phyloP scores from a whole-genome alignment of 2,113 vertebrate species.

The Tachysurus vachellii region DNA sequence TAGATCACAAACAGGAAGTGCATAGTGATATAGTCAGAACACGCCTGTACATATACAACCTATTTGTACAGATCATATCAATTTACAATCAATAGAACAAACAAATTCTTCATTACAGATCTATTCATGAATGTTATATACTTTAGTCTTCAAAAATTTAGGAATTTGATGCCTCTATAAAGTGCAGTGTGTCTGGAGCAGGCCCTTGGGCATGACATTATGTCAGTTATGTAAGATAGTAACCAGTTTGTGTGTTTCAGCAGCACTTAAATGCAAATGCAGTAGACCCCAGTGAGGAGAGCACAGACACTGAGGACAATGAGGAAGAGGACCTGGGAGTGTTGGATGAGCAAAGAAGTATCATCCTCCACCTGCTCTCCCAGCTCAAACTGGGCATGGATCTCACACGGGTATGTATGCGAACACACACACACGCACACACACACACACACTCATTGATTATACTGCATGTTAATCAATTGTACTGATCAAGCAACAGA shows the following conservation, averaged over 20 bases:
- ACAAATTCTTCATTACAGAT: background rate
- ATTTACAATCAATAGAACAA: background rate
- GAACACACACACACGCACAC: conserved; percentile 6
- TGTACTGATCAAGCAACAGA: background rate
- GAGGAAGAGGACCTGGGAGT: conserved; percentile 84
- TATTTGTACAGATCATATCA: background rate
- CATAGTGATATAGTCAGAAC: no score
- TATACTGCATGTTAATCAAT: background rate
- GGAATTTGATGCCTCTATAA: background rate
- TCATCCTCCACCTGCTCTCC: conserved; percentile 90
- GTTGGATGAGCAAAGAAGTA: conserved; percentile 84
- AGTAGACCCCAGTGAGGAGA: conserved; percentile 79
- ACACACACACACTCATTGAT: background rate
- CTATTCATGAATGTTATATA: background rate
- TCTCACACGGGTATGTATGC: conserved; percentile 78
- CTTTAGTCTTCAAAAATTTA: no score
- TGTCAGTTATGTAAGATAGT: background rate
- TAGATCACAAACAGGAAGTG: background rate
- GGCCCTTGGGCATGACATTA: background rate
- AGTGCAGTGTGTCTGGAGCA: background rate
- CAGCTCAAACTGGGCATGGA: conserved; percentile 94
- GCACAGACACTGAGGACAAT: conserved; percentile 85
- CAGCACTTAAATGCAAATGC: conserved; percentile 65
- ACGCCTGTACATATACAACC: no score
- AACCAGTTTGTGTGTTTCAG: conserved; percentile 33